A percentile compares a stretch with the other conserved stretches of the same genome.
Conservation (phyloP, 2,888 invertebrate species). For the Epinotia nisella region DNA sequence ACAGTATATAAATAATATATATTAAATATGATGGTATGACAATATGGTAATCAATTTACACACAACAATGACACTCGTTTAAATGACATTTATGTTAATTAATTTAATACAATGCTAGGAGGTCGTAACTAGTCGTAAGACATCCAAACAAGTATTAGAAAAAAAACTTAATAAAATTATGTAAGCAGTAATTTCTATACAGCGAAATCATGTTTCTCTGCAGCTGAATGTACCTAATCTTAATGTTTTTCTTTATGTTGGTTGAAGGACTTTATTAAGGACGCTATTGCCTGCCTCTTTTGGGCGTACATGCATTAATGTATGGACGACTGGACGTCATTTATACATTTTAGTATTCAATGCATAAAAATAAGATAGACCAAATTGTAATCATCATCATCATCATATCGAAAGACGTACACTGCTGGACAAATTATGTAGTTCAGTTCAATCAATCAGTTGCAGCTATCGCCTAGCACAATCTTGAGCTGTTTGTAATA, state of each 20-base stretch:
- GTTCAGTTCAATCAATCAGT: too few relatives aligned
- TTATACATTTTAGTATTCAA: too few relatives aligned
- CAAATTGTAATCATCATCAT: neutral
- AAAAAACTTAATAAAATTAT: neutral
- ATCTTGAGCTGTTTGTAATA: slow-evolving; percentile 38
- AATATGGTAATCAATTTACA: neutral
- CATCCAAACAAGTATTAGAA: neutral
- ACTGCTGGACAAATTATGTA: too few relatives aligned
- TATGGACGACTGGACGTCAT: too few relatives aligned
- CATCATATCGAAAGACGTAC: too few relatives aligned
- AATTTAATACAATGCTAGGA: neutral
- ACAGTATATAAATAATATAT: too few relatives aligned
- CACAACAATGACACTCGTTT: neutral
- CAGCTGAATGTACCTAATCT: neutral
- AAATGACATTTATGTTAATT: slow-evolving; percentile 2
- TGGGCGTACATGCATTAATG: too few relatives aligned
- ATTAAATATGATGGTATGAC: too few relatives aligned
- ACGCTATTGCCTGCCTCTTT: too few relatives aligned
- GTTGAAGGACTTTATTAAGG: too few relatives aligned
- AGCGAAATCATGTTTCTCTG: neutral
- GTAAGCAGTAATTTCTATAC: neutral
- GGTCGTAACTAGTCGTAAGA: too few relatives aligned
- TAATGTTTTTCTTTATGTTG: neutral
- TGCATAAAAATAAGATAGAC: neutral
- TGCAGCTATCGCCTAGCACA: neutral